Evolutionary conservation across 2,797 vertebrate genomes (phyloP).

Genomic region (Pteropus rufus): DNA sequence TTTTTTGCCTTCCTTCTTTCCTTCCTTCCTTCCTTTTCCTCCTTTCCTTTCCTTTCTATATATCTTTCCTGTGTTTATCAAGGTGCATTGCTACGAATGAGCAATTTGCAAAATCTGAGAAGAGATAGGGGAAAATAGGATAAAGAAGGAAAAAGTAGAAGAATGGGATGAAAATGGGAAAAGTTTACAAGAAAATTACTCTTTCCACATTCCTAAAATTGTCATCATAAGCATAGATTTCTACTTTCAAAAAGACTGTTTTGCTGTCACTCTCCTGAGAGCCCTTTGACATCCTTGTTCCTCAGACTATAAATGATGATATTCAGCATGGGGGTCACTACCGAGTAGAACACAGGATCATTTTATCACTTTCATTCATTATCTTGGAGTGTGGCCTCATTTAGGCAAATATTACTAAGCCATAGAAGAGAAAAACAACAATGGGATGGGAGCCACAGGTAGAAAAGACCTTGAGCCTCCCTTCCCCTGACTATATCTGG

Average conservation of each 20-base stretch:
- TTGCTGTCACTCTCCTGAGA: slow-evolving; percentile 32
- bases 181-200: neutral
- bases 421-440: slow-evolving; percentile 72
- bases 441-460: slow-evolving; percentile 72
- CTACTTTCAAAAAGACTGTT: neutral
- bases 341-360: slow-evolving; percentile 69
- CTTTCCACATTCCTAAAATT: neutral
- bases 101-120: neutral
- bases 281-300: slow-evolving; percentile 73
- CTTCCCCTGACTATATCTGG: slow-evolving; percentile 45
- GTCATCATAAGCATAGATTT: neutral
- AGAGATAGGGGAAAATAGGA: neutral
- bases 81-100: neutral
- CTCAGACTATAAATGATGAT: slow-evolving; percentile 78
- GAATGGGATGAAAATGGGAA: neutral
- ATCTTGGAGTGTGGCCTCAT: slow-evolving; percentile 62
- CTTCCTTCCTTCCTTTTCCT: too few relatives aligned
- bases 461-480: slow-evolving; percentile 67
- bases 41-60: neutral
- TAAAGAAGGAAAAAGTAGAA: neutral
- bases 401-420: slow-evolving; percentile 73
- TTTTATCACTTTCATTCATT: slow-evolving; percentile 55
- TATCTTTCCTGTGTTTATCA: neutral
- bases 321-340: slow-evolving; percentile 77
- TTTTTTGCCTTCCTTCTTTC: too few relatives aligned